Evolutionary conservation across 2,797 vertebrate genomes (phyloP).

Genomic region (Cheirogaleus major): DNA sequence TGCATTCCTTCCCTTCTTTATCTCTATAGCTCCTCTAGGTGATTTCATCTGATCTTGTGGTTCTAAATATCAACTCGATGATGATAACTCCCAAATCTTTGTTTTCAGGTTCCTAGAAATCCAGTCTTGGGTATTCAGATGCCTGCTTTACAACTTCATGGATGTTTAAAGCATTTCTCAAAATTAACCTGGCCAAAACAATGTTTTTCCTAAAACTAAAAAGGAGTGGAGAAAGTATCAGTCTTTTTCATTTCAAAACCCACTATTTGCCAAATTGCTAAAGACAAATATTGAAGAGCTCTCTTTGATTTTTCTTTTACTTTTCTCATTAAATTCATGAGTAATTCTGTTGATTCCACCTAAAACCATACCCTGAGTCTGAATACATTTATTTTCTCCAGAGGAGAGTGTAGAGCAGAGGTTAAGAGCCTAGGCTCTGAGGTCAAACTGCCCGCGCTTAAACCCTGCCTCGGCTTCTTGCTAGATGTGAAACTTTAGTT

Average conservation of each 20-base stretch:
- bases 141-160: neutral
- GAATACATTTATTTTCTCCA: neutral
- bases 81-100: neutral
- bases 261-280: neutral
- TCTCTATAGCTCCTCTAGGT: neutral
- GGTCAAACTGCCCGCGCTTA: neutral
- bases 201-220: neutral
- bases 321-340: neutral
- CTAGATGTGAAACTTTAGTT: neutral
- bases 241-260: neutral
- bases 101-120: neutral
- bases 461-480: neutral
- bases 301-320: neutral
- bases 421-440: neutral
- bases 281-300: neutral
- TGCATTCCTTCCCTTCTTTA: neutral
- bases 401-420: neutral
- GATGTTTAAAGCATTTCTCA: neutral
- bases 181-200: neutral
- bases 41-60: neutral
- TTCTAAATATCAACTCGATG: neutral
- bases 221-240: neutral
- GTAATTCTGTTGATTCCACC: neutral
- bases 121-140: neutral
- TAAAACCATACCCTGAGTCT: neutral